phyloP scores from a whole-genome alignment of 2,797 vertebrate genomes.

The Gallirallus australis region DNA sequence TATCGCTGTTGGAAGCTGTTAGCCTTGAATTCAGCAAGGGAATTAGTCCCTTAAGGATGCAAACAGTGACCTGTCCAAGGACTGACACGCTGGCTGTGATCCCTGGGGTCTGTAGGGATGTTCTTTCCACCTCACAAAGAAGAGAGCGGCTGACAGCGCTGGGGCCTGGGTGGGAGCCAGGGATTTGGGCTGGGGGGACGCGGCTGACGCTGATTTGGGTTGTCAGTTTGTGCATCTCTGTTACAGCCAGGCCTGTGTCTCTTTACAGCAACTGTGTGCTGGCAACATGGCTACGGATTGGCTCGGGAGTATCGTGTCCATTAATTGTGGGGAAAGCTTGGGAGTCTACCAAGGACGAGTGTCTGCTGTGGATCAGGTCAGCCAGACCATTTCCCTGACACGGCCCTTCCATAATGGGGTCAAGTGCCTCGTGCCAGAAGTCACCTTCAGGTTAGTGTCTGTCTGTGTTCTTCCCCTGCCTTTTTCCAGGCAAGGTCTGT shows the following conservation, averaged over 20 bases:
- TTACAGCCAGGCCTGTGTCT: background rate
- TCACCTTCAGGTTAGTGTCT: slow-evolving; percentile 93
- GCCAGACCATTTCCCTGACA: slow-evolving; percentile 94
- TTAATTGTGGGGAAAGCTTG: slow-evolving; percentile 93
- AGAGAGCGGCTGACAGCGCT: background rate
- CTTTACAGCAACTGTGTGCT: background rate
- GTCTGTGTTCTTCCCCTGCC: background rate
- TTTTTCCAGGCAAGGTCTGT: background rate
- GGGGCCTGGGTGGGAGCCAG: background rate
- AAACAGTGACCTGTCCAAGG: background rate
- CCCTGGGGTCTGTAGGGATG: rapidly evolving
- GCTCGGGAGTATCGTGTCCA: slow-evolving; percentile 96
- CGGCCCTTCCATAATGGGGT: slow-evolving; percentile 97
- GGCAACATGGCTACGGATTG: slow-evolving; percentile 91
- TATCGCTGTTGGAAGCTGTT: background rate
- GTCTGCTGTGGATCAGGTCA: slow-evolving; percentile 93
- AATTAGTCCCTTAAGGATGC: background rate
- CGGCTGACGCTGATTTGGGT: background rate
- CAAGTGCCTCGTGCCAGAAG: slow-evolving; percentile 95
- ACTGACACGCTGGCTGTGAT: rapidly evolving
- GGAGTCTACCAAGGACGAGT: slow-evolving; percentile 97
- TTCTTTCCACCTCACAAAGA: background rate
- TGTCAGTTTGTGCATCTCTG: background rate
- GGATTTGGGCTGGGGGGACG: background rate
- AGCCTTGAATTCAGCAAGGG: background rate